These are phyloP conservation scores for Pangasius djambal DNA, from an alignment of 2,797 vertebrate genomes.

Conservation along the genomic window DNA sequence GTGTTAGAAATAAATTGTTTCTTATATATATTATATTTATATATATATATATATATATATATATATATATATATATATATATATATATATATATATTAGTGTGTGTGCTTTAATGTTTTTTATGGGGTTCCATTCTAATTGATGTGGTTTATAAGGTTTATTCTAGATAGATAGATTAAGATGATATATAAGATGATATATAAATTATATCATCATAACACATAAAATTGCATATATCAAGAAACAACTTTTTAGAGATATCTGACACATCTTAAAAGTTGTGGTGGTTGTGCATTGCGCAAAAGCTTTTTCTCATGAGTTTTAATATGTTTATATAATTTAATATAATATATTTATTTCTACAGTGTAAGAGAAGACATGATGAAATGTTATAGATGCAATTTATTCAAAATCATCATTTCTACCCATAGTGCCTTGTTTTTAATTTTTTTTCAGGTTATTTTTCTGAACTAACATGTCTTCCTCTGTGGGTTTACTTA, in stretches of 20 bases:
- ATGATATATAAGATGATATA: too few relatives aligned
- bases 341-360: not conserved
- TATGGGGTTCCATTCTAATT: not conserved
- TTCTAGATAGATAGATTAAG: not conserved
- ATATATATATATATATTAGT: too few relatives aligned
- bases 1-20: not conserved
- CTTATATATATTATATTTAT: too few relatives aligned
- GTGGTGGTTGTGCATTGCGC: not conserved
- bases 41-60: too few relatives aligned
- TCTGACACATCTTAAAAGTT: not conserved
- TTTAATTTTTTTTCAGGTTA: not conserved
- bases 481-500: not conserved
- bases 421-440: not conserved
- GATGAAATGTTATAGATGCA: not conserved
- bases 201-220: not conserved
- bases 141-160: not conserved
- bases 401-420: not conserved
- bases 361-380: not conserved
- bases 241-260: not conserved
- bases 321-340: not conserved
- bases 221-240: not conserved
- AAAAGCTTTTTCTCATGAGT: not conserved
- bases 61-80: too few relatives aligned
- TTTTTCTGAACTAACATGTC: not conserved
- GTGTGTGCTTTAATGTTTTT: not conserved